A percentile compares a stretch with the other conserved stretches of the same genome.
Evolutionary conservation across 2,113 vertebrate species (phyloP).

Genomic region (Tylochromis polylepis): DNA sequence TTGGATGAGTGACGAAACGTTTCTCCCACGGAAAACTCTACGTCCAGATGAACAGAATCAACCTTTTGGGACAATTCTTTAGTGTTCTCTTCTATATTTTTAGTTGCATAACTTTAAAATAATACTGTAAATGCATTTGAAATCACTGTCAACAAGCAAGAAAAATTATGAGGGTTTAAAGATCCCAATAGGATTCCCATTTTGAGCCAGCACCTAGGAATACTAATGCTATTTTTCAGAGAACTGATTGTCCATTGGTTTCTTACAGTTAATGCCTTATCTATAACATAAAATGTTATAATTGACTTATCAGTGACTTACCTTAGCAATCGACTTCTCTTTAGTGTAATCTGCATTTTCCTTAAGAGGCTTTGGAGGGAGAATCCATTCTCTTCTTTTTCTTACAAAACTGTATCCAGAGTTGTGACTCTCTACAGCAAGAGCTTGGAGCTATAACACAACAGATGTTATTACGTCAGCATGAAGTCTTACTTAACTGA

Average conservation of each 20-base stretch:
- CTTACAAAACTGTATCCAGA: constrained; percentile 33
- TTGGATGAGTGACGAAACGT: too few species aligned
- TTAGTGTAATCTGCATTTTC: constrained; percentile 79
- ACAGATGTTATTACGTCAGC: not conserved
- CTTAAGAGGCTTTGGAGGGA: constrained; percentile 68
- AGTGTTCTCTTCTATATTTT: not conserved
- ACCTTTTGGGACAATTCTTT: not conserved
- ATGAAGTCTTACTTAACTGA: not conserved
- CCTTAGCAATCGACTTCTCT: constrained; percentile 74
- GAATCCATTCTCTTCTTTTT: constrained; percentile 81
- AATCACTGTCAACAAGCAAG: not conserved
- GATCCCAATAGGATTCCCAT: not conserved
- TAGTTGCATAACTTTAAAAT: not conserved
- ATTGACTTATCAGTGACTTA: constrained; percentile 47
- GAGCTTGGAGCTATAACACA: constrained; percentile 12
- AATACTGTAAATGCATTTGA: not conserved
- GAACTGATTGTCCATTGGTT: not conserved
- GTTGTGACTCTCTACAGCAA: not conserved
- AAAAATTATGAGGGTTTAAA: not conserved
- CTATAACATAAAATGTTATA: not conserved
- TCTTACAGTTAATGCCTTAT: not conserved
- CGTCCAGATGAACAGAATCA: too few species aligned
- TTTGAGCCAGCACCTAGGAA: not conserved
- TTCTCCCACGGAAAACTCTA: too few species aligned
- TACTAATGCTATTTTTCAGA: not conserved